Evolutionary conservation across 2,797 vertebrate species (phyloP).

Genomic region (Chloroceryle amazona): DNA sequence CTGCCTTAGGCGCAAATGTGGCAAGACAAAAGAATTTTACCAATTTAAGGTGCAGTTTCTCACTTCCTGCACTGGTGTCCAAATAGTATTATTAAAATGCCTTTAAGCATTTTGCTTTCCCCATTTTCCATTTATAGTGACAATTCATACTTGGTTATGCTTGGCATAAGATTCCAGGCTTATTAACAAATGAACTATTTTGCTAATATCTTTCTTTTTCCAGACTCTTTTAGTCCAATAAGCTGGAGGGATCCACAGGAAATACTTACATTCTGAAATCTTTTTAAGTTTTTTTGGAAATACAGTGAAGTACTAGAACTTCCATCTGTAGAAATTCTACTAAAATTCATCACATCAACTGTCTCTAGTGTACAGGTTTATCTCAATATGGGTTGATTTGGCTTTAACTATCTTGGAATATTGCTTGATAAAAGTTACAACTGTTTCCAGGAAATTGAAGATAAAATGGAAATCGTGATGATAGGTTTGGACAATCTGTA

Average conservation of each 20-base stretch:
- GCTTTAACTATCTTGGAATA: background rate
- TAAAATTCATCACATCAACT: background rate
- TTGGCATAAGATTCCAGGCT: background rate
- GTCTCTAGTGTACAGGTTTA: background rate
- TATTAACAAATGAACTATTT: background rate
- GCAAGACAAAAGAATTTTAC: background rate
- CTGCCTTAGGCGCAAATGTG: background rate
- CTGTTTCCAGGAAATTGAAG: background rate
- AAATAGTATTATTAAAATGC: background rate
- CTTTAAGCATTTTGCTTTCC: background rate
- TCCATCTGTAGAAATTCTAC: background rate
- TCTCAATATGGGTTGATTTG: background rate
- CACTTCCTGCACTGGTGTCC: background rate
- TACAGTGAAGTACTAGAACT: background rate
- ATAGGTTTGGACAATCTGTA: background rate
- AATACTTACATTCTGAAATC: background rate
- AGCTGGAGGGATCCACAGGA: background rate
- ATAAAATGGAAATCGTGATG: background rate
- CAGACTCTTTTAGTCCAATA: background rate
- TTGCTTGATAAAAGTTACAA: background rate
- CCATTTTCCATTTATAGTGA: background rate
- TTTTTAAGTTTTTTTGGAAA: background rate
- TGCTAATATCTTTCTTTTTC: background rate
- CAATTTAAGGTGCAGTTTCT: background rate
- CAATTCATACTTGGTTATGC: background rate